A percentile compares a stretch with the other conserved stretches of the same genome.
Conservation (phyloP, 2,113 vertebrate species). For the Ammodytes marinus region DNA sequence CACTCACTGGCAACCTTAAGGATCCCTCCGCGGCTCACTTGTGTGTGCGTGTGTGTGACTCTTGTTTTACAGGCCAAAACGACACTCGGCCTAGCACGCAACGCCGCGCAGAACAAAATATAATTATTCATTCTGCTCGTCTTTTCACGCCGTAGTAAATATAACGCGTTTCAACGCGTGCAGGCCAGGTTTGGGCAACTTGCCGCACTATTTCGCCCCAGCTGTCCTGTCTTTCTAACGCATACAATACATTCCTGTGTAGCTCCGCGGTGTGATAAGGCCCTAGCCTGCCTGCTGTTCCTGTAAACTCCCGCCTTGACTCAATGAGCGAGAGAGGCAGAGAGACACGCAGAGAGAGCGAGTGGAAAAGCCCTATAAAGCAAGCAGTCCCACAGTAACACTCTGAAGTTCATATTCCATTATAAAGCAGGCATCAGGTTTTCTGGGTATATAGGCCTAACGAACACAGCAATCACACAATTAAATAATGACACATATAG, state of each 20-base stretch:
- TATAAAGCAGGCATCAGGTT: conserved; percentile 56
- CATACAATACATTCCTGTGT: conserved; percentile 90
- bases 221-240: conserved; percentile 84
- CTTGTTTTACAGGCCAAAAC: conserved; percentile 75
- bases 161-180: background rate
- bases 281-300: conserved; percentile 87
- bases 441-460: conserved; percentile 7
- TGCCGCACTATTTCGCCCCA: conserved; percentile 84
- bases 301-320: conserved; percentile 89
- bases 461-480: conserved; percentile 47
- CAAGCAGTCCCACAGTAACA: conserved; percentile 63
- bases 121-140: conserved; percentile 32
- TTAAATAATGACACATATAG: conserved; percentile 43
- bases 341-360: conserved; percentile 55
- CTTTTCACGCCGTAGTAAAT: conserved; percentile 25
- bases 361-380: conserved; percentile 75
- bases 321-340: conserved; percentile 73
- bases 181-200: conserved; percentile 73
- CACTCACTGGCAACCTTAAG: conserved; percentile 83
- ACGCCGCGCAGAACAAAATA: background rate
- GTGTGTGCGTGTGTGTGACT: conserved; percentile 81
- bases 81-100: background rate
- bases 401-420: conserved; percentile 67
- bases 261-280: conserved; percentile 85
- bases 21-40: conserved; percentile 85